Evolutionary conservation across 2,888 invertebrate species (phyloP), one percentile per base, ranked within the genome.

Genomic region (Hoplodrina blanda): DNA sequence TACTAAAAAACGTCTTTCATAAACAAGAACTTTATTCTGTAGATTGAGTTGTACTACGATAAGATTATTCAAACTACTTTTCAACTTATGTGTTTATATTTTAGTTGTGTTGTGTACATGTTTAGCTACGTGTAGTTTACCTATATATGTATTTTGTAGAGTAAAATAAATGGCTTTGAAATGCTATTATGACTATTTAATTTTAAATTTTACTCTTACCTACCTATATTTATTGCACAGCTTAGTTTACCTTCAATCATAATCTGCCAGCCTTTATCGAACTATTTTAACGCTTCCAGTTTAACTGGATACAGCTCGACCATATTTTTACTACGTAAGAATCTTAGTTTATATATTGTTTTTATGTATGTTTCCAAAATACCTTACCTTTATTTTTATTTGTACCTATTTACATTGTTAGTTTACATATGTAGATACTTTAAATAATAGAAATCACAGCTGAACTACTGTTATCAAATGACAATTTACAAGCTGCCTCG

Each of bases 51-150:
- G 19, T 52, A 41, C 25, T 50, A 52, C 11, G 19, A 56, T 41
- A 52, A 68, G 10, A 44, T 50, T 68, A 49, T 54, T 64, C 13
- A 37, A 19, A 20, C 30, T 46, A 33, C 25, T 66, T 57, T 56
- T 52, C 5, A 33, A 72, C 49, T 20, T 3, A 10, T 20, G 15
- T 20, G 19, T 56, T 64, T 56, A 52, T 25, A 2, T 25, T 25
- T 25, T 25, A 25, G 25, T 25, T 25, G 25, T 25, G 25, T 25
- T 25, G 2, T 25, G 25, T 25, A 25, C 2, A 2, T 25, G 25
- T 56, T 25, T 3, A 50, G 10, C 2, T 1, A 54, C 37, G 15
- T 17, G 13, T 19, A 19, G 17, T 1, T 30, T 46, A 46, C 46
- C 17, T n/a, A n/a, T n/a, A n/a, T n/a, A n/a, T n/a, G n/a, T n/a